Conservation (phyloP, 2,113 vertebrate species). For the Meriones unguiculatus region DNA sequence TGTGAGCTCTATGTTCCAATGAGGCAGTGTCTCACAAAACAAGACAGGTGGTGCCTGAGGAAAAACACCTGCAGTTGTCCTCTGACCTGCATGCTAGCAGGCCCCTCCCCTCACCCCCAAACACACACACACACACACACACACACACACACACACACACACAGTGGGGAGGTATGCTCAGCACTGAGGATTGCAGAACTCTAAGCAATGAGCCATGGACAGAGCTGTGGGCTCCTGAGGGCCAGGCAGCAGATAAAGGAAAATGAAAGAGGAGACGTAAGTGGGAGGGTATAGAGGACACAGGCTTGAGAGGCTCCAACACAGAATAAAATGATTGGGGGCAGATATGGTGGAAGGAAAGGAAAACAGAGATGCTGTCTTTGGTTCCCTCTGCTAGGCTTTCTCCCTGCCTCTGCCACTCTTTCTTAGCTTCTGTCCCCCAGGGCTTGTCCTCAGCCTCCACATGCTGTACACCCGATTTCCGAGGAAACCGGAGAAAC, state of each 20-base stretch:
- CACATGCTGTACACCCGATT: neutral
- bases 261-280: neutral
- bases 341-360: neutral
- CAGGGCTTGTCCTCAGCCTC: neutral
- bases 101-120: neutral
- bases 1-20: neutral
- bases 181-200: too few species aligned
- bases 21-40: neutral
- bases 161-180: neutral
- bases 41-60: neutral
- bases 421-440: neutral
- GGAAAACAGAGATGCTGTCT: neutral
- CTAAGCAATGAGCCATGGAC: fast-evolving
- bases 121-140: fast-evolving
- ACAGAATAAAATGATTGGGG: neutral
- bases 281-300: neutral
- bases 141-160: neutral
- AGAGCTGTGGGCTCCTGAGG: fast-evolving
- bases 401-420: neutral
- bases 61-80: neutral
- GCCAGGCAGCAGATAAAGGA: neutral
- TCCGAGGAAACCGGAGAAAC: neutral
- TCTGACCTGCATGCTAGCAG: neutral
- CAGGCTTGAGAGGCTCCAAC: neutral
- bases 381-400: neutral